Conservation (phyloP, 2,113 vertebrate species). For the Chionis minor region DNA sequence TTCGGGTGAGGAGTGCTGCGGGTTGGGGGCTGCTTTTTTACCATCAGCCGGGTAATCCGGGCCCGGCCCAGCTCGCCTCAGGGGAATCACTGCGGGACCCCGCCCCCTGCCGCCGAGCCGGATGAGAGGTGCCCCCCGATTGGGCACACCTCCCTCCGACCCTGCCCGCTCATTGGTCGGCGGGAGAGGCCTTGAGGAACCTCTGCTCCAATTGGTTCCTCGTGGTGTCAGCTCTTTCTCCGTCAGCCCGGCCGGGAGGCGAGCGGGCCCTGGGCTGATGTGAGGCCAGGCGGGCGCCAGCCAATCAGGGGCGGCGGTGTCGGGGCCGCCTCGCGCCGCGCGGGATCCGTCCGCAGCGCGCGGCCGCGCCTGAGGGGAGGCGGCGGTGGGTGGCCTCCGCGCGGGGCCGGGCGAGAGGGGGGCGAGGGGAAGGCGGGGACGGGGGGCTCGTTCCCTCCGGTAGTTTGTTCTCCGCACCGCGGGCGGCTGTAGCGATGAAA, state of each 20-base stretch:
- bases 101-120: not conserved
- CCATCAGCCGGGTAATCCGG: rapidly evolving
- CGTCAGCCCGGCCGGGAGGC: not conserved
- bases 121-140: conserved; percentile 33
- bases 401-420: no score
- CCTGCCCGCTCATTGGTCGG: not conserved
- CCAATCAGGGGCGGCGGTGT: conserved; percentile 73
- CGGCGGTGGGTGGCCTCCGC: not conserved
- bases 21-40: not conserved
- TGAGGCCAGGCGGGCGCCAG: conserved; percentile 74
- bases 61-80: rapidly evolving
- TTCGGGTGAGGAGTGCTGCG: not conserved
- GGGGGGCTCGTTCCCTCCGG: not conserved
- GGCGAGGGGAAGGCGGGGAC: not conserved
- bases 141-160: conserved; percentile 33
- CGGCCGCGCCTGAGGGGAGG: not conserved
- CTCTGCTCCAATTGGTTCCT: not conserved
- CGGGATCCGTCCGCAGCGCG: conserved; percentile 70
- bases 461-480: not conserved
- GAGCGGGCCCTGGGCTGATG: conserved; percentile 82
- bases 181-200: not conserved
- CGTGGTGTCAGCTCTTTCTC: not conserved
- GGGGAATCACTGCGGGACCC: rapidly evolving
- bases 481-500: not conserved
- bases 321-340: not conserved